A percentile compares a stretch with the other conserved stretches of the same genome.
Evolutionary conservation across 1,140 invertebrate species (phyloP).

Genomic region (Zaprionus capensis): DNA sequence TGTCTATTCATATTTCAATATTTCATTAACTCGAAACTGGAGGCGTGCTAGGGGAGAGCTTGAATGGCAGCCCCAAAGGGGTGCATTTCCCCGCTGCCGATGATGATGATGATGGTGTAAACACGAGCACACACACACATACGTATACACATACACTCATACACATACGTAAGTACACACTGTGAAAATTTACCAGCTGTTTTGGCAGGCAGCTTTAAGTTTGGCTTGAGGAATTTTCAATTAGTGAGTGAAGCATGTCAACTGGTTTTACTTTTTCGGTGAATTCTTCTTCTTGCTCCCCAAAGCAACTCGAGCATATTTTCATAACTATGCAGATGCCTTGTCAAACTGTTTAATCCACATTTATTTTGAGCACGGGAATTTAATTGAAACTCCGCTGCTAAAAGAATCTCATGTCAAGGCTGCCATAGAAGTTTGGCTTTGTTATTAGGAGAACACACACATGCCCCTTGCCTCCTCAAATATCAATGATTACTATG

Average conservation of each 20-base stretch:
- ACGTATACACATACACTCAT: conserved; percentile 32
- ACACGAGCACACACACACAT: conserved; percentile 29
- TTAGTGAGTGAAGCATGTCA: conserved; percentile 67
- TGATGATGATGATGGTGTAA: conserved; percentile 24
- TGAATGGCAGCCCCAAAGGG: conserved; percentile 14
- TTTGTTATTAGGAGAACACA: conserved; percentile 47
- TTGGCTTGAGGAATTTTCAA: conserved; percentile 67
- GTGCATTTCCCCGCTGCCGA: conserved; percentile 4
- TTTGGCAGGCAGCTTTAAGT: conserved; percentile 29
- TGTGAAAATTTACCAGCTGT: conserved; percentile 24
- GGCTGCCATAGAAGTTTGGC: conserved; percentile 31
- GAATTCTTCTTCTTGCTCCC: neutral
- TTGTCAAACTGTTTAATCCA: conserved; percentile 63
- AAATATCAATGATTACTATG: conserved; percentile 77
- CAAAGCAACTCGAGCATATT: conserved; percentile 41
- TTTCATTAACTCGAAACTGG: conserved; percentile 47
- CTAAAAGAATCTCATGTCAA: conserved; percentile 36
- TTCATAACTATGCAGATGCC: conserved; percentile 71
- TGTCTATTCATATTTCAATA: conserved; percentile 64
- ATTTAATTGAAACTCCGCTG: conserved; percentile 55
- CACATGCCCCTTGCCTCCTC: conserved; percentile 16
- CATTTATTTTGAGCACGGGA: conserved; percentile 50
- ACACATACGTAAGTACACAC: conserved; percentile 12
- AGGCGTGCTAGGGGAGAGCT: conserved; percentile 29
- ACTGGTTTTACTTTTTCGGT: conserved; percentile 36